Conservation (phyloP, 2,113 vertebrate genomes). For the Neogobius melanostomus region DNA sequence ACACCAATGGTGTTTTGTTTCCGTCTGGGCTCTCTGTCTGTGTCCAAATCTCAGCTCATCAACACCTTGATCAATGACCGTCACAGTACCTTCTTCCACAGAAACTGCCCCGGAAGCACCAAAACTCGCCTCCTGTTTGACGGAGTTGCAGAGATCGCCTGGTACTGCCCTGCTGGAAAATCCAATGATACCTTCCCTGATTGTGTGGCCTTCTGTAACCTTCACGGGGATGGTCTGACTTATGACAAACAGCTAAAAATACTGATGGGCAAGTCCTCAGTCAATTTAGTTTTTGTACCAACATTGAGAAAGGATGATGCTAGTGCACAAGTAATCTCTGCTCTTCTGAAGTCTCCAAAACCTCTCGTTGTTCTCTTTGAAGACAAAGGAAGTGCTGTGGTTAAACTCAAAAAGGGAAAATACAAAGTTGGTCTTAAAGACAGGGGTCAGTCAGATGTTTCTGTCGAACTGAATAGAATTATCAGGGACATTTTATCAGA, state of each 20-base stretch:
- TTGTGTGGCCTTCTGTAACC: conserved; percentile 74
- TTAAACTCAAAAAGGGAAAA: conserved; percentile 7
- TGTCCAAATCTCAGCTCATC: conserved; percentile 80
- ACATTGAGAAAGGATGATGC: conserved; percentile 25
- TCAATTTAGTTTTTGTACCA: conserved; percentile 66
- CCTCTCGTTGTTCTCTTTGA: conserved; percentile 64
- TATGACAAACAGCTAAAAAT: conserved; percentile 58
- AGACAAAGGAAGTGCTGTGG: conserved; percentile 26
- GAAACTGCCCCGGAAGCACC: conserved; percentile 70
- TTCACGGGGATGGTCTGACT: conserved; percentile 69
- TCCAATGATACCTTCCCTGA: conserved; percentile 68
- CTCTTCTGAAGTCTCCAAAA: conserved; percentile 43
- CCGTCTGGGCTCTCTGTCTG: conserved; percentile 69
- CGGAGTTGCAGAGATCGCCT: conserved; percentile 78
- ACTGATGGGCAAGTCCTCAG: conserved; percentile 61
- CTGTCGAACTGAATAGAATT: conserved; percentile 40
- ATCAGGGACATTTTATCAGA: conserved; percentile 53
- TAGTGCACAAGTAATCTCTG: conserved; percentile 25
- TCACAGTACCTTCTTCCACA: conserved; percentile 70
- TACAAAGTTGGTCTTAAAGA: conserved; percentile 62
- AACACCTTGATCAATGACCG: conserved; percentile 71
- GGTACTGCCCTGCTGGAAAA: conserved; percentile 77
- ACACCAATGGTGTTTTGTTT: conserved; percentile 74
- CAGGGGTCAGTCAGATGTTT: conserved; percentile 65
- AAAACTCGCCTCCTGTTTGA: conserved; percentile 68